Conservation (phyloP, 2,113 vertebrate genomes). For the Menidia beryllina region DNA sequence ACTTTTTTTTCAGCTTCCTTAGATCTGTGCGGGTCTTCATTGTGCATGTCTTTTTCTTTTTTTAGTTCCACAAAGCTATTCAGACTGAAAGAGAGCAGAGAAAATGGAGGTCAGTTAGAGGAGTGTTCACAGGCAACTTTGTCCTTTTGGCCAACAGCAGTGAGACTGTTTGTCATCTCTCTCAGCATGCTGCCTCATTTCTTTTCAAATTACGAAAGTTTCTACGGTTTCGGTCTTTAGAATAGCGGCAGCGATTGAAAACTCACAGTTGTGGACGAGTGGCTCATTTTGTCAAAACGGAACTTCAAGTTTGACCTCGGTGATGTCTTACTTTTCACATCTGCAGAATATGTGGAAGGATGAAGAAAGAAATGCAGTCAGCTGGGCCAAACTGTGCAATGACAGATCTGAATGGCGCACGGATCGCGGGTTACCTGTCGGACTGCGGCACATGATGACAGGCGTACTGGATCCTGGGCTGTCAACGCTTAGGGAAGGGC, state of each 20-base stretch:
- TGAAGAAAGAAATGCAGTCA: too few species aligned
- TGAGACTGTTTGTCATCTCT: not conserved
- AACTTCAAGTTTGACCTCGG: conserved; percentile 97
- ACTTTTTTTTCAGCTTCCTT: conserved; percentile 29
- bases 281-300: conserved; percentile 96
- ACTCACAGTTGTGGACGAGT: conserved; percentile 86
- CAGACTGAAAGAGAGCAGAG: conserved; percentile 65
- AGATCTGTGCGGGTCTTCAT: conserved; percentile 24
- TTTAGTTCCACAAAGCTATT: conserved; percentile 53
- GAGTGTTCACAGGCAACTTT: not conserved
- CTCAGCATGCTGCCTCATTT: not conserved
- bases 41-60: conserved; percentile 28
- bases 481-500: conserved; percentile 84
- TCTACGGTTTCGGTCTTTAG: not conserved
- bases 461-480: conserved; percentile 85
- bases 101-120: conserved; percentile 18
- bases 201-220: not conserved
- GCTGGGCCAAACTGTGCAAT: too few species aligned
- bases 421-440: conserved; percentile 83
- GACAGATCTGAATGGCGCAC: not conserved
- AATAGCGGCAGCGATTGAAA: not conserved
- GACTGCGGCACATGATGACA: conserved; percentile 93
- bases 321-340: conserved; percentile 92
- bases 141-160: too few species aligned
- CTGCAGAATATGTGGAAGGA: conserved; percentile 65